Percentiles rank a stretch among this genome's conserved stretches.
phyloP scores from a whole-genome alignment of 2,797 vertebrate species.

The Brachyrhaphis roseni region DNA sequence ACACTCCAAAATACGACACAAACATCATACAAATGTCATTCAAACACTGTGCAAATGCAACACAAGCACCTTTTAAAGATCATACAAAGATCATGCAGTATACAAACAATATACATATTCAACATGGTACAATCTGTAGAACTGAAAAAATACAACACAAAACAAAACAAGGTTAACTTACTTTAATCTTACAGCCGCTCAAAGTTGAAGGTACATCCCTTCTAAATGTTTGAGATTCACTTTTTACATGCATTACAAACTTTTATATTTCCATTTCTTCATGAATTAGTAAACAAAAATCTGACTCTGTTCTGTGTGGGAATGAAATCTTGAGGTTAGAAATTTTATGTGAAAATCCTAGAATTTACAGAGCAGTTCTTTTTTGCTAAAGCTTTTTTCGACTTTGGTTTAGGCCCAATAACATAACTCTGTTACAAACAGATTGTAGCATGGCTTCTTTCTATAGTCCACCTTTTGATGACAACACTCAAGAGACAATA shows the following conservation, averaged over 20 bases:
- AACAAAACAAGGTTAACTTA: neutral
- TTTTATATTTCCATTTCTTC: neutral
- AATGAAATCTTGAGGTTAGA: neutral
- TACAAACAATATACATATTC: neutral
- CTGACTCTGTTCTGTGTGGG: neutral
- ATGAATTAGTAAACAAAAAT: neutral
- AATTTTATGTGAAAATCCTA: neutral
- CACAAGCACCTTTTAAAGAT: neutral
- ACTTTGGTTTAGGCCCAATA: slow-evolving; percentile 46
- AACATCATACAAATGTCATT: neutral
- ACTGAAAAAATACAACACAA: neutral
- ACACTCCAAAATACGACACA: neutral
- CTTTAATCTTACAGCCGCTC: neutral
- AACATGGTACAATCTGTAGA: neutral
- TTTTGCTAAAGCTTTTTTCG: neutral
- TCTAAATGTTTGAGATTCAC: neutral
- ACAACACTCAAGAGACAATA: slow-evolving; percentile 28
- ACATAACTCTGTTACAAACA: slow-evolving; percentile 47
- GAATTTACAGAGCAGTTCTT: neutral
- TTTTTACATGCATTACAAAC: neutral
- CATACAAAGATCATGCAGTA: neutral
- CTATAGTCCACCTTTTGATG: slow-evolving; percentile 31
- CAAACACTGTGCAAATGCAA: neutral
- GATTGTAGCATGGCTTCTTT: slow-evolving; percentile 43
- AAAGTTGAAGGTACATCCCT: neutral